phyloP scores from a whole-genome alignment of 64 coral and sea anemone species.

The Acropora yongei region DNA sequence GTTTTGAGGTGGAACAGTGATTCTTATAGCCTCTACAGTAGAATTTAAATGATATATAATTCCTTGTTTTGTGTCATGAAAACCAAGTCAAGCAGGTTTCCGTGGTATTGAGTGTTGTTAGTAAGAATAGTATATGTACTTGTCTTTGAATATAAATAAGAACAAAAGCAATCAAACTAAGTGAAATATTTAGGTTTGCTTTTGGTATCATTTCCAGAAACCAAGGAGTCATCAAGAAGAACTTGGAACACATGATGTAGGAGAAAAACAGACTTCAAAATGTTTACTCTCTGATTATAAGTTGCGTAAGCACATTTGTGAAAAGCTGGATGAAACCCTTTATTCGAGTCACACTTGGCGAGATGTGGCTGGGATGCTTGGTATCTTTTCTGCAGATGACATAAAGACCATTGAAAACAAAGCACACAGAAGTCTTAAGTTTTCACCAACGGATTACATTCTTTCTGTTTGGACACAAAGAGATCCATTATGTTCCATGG shows the following conservation, averaged over 20 bases:
- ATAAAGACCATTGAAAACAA: constrained; percentile 37
- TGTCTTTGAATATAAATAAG: too few species aligned
- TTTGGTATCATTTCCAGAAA: background rate
- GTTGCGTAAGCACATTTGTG: constrained; percentile 28
- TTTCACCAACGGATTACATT: constrained; percentile 69
- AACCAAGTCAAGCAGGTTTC: too few species aligned
- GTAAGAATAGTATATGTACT: too few species aligned
- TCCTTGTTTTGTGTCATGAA: too few species aligned
- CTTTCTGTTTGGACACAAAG: constrained; percentile 50
- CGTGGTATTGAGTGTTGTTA: too few species aligned
- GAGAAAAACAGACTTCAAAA: background rate
- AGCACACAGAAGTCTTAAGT: constrained; percentile 10
- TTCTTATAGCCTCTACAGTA: too few species aligned
- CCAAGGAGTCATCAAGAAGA: background rate
- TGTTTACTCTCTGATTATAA: constrained; percentile 2
- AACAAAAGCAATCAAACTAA: background rate
- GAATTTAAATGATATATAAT: too few species aligned
- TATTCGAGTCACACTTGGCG: constrained; percentile 48
- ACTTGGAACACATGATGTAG: background rate
- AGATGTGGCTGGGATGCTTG: constrained; percentile 49
- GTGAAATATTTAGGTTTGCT: background rate
- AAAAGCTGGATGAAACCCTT: constrained; percentile 19
- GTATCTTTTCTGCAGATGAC: constrained; percentile 32
- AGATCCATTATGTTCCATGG: constrained; percentile 40
- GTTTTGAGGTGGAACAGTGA: too few species aligned